These are phyloP conservation scores for Centropyge bicolor DNA, from an alignment of 2,797 vertebrate species.

Conservation along the genomic window DNA sequence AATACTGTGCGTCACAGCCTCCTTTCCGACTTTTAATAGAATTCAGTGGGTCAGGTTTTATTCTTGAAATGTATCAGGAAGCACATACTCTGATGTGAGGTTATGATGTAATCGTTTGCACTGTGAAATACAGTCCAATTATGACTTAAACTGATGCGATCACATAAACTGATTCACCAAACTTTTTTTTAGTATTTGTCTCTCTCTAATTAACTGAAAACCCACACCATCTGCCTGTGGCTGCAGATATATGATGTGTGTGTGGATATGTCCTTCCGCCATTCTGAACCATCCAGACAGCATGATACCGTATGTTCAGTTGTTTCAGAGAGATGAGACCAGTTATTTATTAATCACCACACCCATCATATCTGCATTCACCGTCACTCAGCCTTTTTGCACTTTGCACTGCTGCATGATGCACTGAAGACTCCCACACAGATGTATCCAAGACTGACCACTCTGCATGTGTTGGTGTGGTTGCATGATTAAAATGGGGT, in stretches of 20 bases:
- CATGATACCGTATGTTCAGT: background rate
- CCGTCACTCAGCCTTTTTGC: background rate
- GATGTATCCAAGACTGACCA: background rate
- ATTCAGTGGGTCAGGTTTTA: background rate
- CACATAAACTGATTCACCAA: background rate
- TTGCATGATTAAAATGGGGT: background rate
- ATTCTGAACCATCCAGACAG: background rate
- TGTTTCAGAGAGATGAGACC: background rate
- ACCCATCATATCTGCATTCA: background rate
- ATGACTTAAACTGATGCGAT: background rate
- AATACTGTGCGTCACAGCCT: background rate
- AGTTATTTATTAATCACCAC: constrained; percentile 12
- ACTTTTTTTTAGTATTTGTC: background rate
- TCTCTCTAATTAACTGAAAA: background rate
- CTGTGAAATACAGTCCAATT: background rate
- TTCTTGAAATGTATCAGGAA: background rate
- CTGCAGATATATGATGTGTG: background rate
- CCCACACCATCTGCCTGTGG: background rate
- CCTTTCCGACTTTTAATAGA: background rate
- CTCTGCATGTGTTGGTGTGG: background rate
- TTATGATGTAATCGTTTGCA: background rate
- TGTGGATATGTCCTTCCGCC: background rate
- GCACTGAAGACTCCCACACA: background rate
- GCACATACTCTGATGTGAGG: background rate
- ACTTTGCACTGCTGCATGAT: background rate